phyloP scores from a whole-genome alignment of 1,140 invertebrate species.

The Cotesia glomerata region DNA sequence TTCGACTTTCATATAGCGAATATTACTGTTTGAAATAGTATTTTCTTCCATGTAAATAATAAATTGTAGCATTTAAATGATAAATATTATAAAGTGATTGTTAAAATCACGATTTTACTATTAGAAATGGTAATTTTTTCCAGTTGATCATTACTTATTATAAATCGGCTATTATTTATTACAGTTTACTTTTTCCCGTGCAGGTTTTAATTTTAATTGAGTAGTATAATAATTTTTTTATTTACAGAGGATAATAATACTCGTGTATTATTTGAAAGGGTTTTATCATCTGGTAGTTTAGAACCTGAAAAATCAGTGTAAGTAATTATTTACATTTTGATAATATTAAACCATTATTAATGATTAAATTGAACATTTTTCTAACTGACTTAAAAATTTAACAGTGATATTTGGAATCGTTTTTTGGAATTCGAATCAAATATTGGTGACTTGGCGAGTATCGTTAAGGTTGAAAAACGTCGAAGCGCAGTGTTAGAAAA shows the following conservation, averaged over 20 bases:
- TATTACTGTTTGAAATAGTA: no score
- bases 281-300: slow-evolving; percentile 91
- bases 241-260: slow-evolving; percentile 97
- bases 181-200: no score
- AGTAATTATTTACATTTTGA: slow-evolving; percentile 48
- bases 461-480: slow-evolving; percentile 96
- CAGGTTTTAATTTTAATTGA: background rate
- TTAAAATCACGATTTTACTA: no score
- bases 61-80: no score
- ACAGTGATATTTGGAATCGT: slow-evolving; percentile 95
- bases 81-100: no score
- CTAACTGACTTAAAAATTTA: slow-evolving; percentile 36
- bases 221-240: slow-evolving; percentile 1
- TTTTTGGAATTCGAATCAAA: slow-evolving; percentile 99
- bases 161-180: no score
- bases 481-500: slow-evolving; percentile 90
- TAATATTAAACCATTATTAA: no score
- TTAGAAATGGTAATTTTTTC: no score
- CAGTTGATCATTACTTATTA: no score
- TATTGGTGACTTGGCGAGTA: slow-evolving; percentile 96
- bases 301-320: slow-evolving; percentile 91
- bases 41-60: no score
- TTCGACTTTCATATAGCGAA: no score
- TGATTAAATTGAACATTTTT: background rate
- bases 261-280: slow-evolving; percentile 94